Evolutionary conservation across 2,113 vertebrate species (phyloP), one percentile per base, ranked within the genome.

Genomic region (Microcebus ravelobensis): DNA sequence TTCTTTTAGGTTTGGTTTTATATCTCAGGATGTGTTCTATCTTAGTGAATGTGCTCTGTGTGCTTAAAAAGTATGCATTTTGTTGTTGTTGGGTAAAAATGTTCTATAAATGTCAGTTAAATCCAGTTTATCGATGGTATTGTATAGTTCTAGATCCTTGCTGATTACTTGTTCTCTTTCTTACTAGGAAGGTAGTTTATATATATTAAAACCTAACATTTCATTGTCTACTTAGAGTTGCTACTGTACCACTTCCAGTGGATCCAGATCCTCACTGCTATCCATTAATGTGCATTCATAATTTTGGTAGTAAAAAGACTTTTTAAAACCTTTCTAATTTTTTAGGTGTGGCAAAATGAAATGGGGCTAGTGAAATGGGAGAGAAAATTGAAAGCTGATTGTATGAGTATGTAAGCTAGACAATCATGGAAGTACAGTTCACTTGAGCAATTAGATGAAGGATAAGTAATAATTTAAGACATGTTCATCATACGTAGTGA

Each of bases 1-100:
- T 85, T 90, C 2, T 87, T 73, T 45, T 57, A 36, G 12, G 77
- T 87, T 73, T 70, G 90, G 8, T 92, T 76, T 95, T 87, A 23
- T 79, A 25, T 77, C 59, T 95, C 21, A 67, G 52, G 10, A 90
- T 86, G 8, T 65, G 55, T 86, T 95, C 27, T 85, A 27, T 86
- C 7, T 95, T n/a, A 68, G 29, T 70, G 29, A 77, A 57, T n/a
- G 29, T 82, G 65, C 36, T 82, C 7, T 67, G 5, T 95, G 39
- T 97, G 23, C n/a, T 80, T 87, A 13, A 83, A 73, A 90, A 63
- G 29, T 50, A 36, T 87, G 23, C 57, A 74, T 90, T 96, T 81
- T 59, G 39, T 9, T 70, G 0, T 57, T 92, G 36, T 73, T 84
- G 42, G 55, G 31, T 68, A n/a, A 83, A 13, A 13, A 2, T 73